phyloP scores from a whole-genome alignment of 2,888 invertebrate genomes.

The Eurytoma adleriae region DNA sequence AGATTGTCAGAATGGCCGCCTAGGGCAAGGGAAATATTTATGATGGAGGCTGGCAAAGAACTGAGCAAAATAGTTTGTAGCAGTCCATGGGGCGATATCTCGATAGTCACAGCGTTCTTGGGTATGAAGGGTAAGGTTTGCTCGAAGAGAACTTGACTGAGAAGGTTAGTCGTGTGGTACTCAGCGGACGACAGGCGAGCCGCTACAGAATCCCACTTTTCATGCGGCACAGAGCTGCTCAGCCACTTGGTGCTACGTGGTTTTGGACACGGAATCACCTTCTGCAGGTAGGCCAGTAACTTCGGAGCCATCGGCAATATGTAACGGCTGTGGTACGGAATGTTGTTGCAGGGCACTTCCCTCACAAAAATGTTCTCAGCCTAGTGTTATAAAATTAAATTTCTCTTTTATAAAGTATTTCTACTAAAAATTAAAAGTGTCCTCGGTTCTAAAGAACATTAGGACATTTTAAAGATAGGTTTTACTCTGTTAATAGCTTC shows the following conservation, averaged over 20 bases:
- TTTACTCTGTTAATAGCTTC: too few species aligned
- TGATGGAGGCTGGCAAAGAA: conserved; percentile 83
- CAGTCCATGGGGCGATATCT: conserved; percentile 93
- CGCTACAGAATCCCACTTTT: conserved; percentile 83
- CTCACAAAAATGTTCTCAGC: conserved; percentile 87
- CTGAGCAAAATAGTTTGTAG: conserved; percentile 91
- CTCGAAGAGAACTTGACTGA: conserved; percentile 85
- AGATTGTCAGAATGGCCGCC: conserved; percentile 82
- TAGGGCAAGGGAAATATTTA: conserved; percentile 87
- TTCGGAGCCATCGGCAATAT: conserved; percentile 85
- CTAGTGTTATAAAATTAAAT: conserved; percentile 65
- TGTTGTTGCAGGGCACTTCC: conserved; percentile 90
- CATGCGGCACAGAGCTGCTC: conserved; percentile 87
- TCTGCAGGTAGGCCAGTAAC: conserved; percentile 81
- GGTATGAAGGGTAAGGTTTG: conserved; percentile 89
- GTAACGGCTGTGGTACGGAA: conserved; percentile 93
- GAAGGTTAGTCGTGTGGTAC: conserved; percentile 91
- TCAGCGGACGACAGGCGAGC: conserved; percentile 87
- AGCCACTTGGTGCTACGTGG: conserved; percentile 87
- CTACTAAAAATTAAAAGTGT: background rate
- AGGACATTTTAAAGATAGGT: too few species aligned
- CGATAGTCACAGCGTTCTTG: conserved; percentile 88
- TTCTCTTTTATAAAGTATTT: too few species aligned
- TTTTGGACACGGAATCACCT: conserved; percentile 83
- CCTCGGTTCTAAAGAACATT: too few species aligned